Evolutionary conservation across 37 sponge, comb jelly and placozoan species (phyloP).

Genomic region (Ephydatia muelleri): DNA sequence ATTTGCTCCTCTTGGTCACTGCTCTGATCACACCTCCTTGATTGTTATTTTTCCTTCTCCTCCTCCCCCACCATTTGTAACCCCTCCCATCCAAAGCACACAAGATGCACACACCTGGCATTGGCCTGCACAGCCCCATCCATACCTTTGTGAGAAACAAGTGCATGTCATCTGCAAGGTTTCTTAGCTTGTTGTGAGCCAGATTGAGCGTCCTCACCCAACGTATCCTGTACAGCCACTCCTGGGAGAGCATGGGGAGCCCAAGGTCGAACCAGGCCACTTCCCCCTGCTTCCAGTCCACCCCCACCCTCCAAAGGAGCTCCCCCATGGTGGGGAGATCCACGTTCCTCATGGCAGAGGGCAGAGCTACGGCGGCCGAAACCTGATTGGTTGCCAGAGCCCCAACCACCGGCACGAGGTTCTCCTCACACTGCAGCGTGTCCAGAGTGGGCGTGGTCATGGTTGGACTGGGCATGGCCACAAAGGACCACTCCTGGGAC

Average conservation of each 20-base stretch:
- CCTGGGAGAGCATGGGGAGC: conserved; percentile 44
- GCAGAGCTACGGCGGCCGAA: conserved; percentile 71
- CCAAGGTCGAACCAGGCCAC: conserved; percentile 80
- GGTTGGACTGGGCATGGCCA: too few species aligned
- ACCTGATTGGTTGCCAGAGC: conserved; percentile 50
- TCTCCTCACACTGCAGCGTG: conserved; percentile 7
- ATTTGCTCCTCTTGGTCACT: too few species aligned
- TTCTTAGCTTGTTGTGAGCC: conserved; percentile 64
- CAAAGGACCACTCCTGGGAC: too few species aligned
- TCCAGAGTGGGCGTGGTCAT: too few species aligned
- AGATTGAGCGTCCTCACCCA: conserved; percentile 75
- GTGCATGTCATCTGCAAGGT: conserved; percentile 67
- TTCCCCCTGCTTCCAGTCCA: conserved; percentile 46
- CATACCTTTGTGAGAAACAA: conserved; percentile 63
- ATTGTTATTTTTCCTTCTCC: too few species aligned
- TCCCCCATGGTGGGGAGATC: conserved; percentile 44
- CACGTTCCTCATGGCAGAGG: conserved; percentile 52
- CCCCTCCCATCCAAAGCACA: too few species aligned
- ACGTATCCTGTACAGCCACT: conserved; percentile 69
- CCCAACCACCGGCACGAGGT: conserved; percentile 46
- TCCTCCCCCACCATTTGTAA: too few species aligned
- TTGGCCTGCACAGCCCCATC: not conserved
- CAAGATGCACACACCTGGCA: too few species aligned
- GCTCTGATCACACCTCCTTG: too few species aligned
- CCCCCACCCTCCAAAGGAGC: conserved; percentile 74